Conservation (phyloP, 2,888 invertebrate species). For the Spisula solida region DNA sequence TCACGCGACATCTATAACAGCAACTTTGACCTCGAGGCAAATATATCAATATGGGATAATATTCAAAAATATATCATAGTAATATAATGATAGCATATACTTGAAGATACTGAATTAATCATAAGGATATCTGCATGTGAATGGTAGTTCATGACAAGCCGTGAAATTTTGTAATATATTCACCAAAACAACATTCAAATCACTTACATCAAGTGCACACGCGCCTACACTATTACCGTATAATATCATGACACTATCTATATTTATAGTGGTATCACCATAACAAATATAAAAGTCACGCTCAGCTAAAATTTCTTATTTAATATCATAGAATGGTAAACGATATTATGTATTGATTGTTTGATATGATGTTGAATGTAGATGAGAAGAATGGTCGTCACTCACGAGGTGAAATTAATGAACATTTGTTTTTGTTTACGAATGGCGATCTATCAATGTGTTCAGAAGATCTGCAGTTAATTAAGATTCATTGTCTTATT, state of each 20-base stretch:
- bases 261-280: neutral
- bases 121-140: neutral
- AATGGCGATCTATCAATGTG: neutral
- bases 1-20: neutral
- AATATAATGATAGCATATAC: neutral
- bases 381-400: neutral
- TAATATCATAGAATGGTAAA: neutral
- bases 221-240: neutral
- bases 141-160: constrained; percentile 5
- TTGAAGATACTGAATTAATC: neutral
- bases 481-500: constrained; percentile 9
- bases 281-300: neutral
- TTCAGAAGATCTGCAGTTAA: neutral
- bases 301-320: constrained; percentile 11
- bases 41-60: neutral
- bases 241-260: neutral
- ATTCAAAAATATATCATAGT: neutral
- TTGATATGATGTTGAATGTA: neutral
- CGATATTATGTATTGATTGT: neutral
- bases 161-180: neutral
- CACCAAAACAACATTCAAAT: neutral
- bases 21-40: neutral
- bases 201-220: neutral
- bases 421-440: constrained; percentile 14
- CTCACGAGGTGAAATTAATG: neutral